Percentiles rank a stretch among this genome's conserved stretches.
Conservation (phyloP, 2,888 invertebrate genomes). For the Patella caerulea region DNA sequence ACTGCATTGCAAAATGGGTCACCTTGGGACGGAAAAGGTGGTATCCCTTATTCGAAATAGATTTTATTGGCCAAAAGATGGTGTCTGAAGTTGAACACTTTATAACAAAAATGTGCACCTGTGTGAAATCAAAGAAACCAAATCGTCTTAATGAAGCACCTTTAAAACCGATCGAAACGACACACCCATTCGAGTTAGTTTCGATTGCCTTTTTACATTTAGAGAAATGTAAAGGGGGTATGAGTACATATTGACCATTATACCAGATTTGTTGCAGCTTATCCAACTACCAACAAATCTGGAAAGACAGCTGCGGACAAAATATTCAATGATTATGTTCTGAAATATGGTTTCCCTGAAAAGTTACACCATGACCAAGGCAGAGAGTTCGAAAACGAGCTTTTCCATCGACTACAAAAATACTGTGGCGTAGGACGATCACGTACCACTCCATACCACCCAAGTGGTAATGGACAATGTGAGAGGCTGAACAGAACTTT, state of each 20-base stretch:
- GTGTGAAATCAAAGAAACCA: too few species aligned
- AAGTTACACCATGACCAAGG: too few species aligned
- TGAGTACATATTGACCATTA: conserved; percentile 26
- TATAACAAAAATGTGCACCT: too few species aligned
- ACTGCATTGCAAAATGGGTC: conserved; percentile 19
- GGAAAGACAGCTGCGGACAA: neutral
- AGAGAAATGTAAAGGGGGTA: conserved; percentile 22
- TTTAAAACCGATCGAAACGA: too few species aligned
- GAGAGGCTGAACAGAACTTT: conserved; percentile 8
- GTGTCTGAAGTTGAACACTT: neutral
- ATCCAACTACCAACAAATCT: conserved; percentile 20
- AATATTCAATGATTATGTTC: too few species aligned
- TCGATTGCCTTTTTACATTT: conserved; percentile 21
- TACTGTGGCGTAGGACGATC: too few species aligned
- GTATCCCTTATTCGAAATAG: neutral
- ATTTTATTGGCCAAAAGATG: neutral
- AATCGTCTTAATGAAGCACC: too few species aligned
- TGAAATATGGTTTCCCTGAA: too few species aligned
- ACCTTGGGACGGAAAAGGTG: neutral
- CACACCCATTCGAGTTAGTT: conserved; percentile 25
- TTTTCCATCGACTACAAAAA: too few species aligned
- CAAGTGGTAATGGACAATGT: neutral
- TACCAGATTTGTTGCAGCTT: conserved; percentile 21
- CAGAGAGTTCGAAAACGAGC: too few species aligned
- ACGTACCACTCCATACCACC: too few species aligned